Evolutionary conservation across 2,888 invertebrate genomes (phyloP).

Genomic region (Digitonthophagus gazella): DNA sequence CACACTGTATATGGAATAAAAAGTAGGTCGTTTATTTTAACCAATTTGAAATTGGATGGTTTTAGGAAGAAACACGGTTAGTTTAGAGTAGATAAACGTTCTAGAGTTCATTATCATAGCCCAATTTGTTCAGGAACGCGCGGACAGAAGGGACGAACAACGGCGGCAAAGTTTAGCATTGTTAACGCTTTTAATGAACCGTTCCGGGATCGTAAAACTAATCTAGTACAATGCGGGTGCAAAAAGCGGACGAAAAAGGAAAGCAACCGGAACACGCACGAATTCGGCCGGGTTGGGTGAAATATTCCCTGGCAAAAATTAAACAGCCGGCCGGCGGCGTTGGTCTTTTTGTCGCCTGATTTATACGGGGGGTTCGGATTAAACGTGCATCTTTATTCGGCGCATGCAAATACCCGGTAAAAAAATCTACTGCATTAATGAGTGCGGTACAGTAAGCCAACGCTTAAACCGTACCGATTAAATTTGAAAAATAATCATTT

Average conservation of each 20-base stretch:
- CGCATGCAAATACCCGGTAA: neutral
- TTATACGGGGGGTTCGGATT: neutral
- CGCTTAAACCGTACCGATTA: no score
- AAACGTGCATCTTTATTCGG: neutral
- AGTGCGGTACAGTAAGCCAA: no score
- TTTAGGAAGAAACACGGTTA: neutral
- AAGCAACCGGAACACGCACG: neutral
- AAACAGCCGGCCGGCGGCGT: neutral
- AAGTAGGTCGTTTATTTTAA: no score
- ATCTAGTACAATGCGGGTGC: neutral
- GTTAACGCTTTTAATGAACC: neutral
- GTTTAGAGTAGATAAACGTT: neutral
- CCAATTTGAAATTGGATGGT: neutral
- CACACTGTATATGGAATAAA: no score
- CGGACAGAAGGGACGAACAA: neutral
- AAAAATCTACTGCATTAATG: neutral
- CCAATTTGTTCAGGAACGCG: neutral
- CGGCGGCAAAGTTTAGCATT: neutral
- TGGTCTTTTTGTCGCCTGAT: neutral
- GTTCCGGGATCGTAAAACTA: neutral
- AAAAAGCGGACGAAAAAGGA: neutral
- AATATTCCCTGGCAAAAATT: neutral
- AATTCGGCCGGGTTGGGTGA: neutral
- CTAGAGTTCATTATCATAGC: neutral
- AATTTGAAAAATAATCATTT: no score